Base-by-base conservation (phyloP, 1,140 invertebrate genomes). In the Drosophila nigrodunni region DNA sequence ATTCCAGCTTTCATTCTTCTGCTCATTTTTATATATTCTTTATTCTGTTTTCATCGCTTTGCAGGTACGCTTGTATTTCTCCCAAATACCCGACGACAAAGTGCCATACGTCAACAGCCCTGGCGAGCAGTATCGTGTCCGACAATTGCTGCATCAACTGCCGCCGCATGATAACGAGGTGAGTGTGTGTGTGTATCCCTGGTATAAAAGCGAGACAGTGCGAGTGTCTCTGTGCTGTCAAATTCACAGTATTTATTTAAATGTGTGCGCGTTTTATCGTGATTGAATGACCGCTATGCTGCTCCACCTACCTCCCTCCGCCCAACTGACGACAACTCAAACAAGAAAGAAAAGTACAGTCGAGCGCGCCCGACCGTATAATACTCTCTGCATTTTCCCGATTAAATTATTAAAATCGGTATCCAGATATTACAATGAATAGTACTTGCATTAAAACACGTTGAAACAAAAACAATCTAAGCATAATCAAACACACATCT, bases 11-110 rank as follows among this genome's bases (percentile, higher is more conserved):
- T 67, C 78, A 67, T 67, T 39, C 58, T 25, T 35, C 46, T 44
- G 41, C 41, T 37, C 47, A 43, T 37, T 34, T 46, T 18, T 41
- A 47, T 61, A 41, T 34, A 49, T 61, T 21, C 35, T 30, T 52
- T 47, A 61, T 62, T 47, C 59, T 41, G 25, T 66, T 64, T 46
- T 68, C 30, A 59, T 59, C 57, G 75, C 71, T 37, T 44, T 60
- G 67, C 95, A 99, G 98, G 98, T 99, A 58, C 98, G 99, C 93
- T 94, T 98, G 82, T 99, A 99, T 94, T 99, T 99, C 94, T 97
- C 97, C 72, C 95, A 96, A 54, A 94, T 99, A 70, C 97, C 98
- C 2, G 98, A 99, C 93, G 97, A 99, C 93, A 99, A 99, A 93
- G 97, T 99, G 74, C 98, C 98, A 65, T 99, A 99, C 92, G 96